Percentiles rank a stretch among this genome's conserved stretches.
These are phyloP conservation scores for Spinus pinus DNA, from an alignment of 2,797 vertebrate species.

Conservation along the genomic window DNA sequence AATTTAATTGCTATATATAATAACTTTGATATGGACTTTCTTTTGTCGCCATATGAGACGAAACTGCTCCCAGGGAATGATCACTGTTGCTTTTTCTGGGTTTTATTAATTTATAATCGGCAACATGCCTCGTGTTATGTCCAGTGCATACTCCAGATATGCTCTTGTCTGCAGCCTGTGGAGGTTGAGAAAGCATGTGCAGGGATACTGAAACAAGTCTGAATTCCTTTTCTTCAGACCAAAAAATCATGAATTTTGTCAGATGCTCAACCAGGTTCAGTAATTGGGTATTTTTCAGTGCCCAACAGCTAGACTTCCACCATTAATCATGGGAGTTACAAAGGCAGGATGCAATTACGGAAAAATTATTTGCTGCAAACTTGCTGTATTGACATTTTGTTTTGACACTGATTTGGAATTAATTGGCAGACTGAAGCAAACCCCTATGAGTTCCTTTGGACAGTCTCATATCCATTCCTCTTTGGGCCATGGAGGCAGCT, in stretches of 20 bases:
- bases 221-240: background rate
- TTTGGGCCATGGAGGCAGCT: accelerated
- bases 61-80: background rate
- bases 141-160: background rate
- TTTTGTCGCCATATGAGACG: background rate
- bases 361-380: background rate
- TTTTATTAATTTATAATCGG: background rate
- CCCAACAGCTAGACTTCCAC: background rate
- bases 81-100: background rate
- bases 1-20: conserved; percentile 14
- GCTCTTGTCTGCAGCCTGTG: background rate
- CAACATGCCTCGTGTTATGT: background rate
- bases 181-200: background rate
- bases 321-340: background rate
- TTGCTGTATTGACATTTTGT: background rate
- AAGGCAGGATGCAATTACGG: background rate
- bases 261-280: background rate
- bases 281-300: background rate
- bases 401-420: background rate
- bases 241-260: background rate
- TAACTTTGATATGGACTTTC: background rate
- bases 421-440: background rate
- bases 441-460: background rate
- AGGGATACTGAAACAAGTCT: background rate
- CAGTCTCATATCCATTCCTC: background rate